Evolutionary conservation across 2,797 vertebrate species (phyloP).

Genomic region (Macroramphosus scolopax): DNA sequence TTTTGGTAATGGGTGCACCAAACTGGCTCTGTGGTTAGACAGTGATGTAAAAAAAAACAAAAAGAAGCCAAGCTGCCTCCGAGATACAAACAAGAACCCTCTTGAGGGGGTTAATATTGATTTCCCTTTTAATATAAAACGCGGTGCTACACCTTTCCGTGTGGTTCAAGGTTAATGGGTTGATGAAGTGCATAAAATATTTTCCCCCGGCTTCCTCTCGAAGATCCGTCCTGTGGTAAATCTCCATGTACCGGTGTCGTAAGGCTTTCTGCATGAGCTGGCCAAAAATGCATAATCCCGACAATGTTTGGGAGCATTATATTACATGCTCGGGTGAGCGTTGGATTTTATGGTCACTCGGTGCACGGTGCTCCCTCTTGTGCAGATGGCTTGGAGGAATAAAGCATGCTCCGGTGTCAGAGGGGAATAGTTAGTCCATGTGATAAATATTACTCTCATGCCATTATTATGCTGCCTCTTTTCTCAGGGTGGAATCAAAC

Average conservation of each 20-base stretch:
- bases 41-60: constrained; percentile 2
- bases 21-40: too few species aligned
- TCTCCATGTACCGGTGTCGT: constrained; percentile 40
- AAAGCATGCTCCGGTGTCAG: constrained; percentile 40
- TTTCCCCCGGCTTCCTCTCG: constrained; percentile 35
- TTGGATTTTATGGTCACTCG: constrained; percentile 61
- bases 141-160: constrained; percentile 41
- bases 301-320: constrained; percentile 53
- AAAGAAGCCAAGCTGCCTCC: constrained; percentile 1
- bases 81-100: constrained; percentile 27
- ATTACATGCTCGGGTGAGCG: constrained; percentile 63
- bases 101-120: constrained; percentile 35
- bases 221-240: constrained; percentile 50
- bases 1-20: too few species aligned
- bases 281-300: constrained; percentile 48
- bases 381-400: constrained; percentile 60
- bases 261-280: constrained; percentile 18
- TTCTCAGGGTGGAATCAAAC: constrained; percentile 34
- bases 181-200: constrained; percentile 55
- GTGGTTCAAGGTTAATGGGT: constrained; percentile 56
- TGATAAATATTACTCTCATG: constrained; percentile 53
- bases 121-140: constrained; percentile 59
- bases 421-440: constrained; percentile 50
- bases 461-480: constrained; percentile 43
- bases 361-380: constrained; percentile 30